Evolutionary conservation across 2,797 vertebrate species (phyloP), one percentile per base, ranked within the genome.

Genomic region (Agapornis canus): DNA sequence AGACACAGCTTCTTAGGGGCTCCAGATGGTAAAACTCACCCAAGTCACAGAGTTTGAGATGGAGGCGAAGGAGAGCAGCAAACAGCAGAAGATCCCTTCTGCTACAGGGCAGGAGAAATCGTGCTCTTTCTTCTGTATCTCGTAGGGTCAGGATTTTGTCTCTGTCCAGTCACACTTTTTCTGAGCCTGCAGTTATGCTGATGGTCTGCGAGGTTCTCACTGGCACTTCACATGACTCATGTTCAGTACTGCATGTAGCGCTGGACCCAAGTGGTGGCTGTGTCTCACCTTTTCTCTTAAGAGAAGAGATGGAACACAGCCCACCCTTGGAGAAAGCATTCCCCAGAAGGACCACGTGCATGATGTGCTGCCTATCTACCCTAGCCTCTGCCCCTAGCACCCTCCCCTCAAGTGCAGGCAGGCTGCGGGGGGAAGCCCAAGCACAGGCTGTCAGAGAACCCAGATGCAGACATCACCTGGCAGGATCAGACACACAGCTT

Each of bases 161-260:
- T 66, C 23, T 40, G 54, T 13, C 54, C 64, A 31, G 35, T 15
- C 43, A 68, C 19, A 71, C 25, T 49, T 65, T 0, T 66, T 61
- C 29, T 52, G 48, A 79, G 31, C 29, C 35, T 57, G 48, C 42
- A n/a, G 39, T 31, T 42, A 18, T 40, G 32, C 56, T 47, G 42
- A 73, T 3, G 47, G 47, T 40, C 39, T 1, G 2, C 0, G 0
- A 82, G 29, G 43, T n/a, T 73, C 72, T 76, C 42, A 10, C 27
- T 63, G 21, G 31, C 31, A 47, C 31, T 56, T 32, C 26, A 18
- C 42, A 32, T 3, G 14, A 64, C 42, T 54, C 40, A 14, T 15
- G 32, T 27, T 59, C 47, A 51, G 23, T 23, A 26, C 16, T 14
- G 10, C 39, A 59, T 3, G 45, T 20, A 45, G 51, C 15, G 26